These are phyloP conservation scores for Scaptodrosophila latifasciaeformis DNA, from an alignment of 2,888 invertebrate genomes.

Conservation along the genomic window DNA sequence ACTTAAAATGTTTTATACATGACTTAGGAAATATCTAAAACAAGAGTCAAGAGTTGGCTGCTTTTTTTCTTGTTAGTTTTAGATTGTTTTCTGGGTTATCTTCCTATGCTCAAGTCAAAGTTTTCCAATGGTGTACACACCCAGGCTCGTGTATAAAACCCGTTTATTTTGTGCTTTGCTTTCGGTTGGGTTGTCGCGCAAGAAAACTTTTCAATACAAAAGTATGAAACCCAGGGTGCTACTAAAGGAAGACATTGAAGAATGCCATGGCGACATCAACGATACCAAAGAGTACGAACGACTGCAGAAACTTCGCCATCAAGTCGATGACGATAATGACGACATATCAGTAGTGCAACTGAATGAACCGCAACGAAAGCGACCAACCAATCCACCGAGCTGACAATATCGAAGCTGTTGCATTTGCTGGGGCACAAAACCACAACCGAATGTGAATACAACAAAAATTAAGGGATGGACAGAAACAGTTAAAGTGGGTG, in stretches of 20 bases:
- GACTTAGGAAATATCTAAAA: too few species aligned
- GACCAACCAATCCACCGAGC: slow-evolving; percentile 13
- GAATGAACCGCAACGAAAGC: slow-evolving; percentile 58
- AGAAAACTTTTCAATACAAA: slow-evolving; percentile 60
- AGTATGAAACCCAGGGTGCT: slow-evolving; percentile 49
- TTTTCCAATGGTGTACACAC: neutral
- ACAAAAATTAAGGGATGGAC: slow-evolving; percentile 16
- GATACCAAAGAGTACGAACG: slow-evolving; percentile 12
- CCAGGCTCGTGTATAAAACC: slow-evolving; percentile 24
- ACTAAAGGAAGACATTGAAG: slow-evolving; percentile 44
- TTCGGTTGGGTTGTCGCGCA: slow-evolving; percentile 23
- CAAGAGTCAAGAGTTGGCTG: too few species aligned
- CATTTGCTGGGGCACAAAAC: slow-evolving; percentile 33
- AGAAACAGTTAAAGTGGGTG: slow-evolving; percentile 19
- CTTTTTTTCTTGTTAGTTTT: too few species aligned
- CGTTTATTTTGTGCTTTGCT: slow-evolving; percentile 17
- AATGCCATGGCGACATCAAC: slow-evolving; percentile 43
- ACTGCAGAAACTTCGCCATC: slow-evolving; percentile 13
- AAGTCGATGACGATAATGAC: slow-evolving; percentile 3
- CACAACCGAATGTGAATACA: slow-evolving; percentile 37
- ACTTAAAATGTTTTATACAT: too few species aligned
- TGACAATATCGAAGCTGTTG: slow-evolving; percentile 50
- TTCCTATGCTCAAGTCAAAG: slow-evolving; percentile 5
- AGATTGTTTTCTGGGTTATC: neutral
- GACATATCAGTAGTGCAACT: slow-evolving; percentile 21